These are phyloP conservation scores for Urophycis tenuis DNA, from an alignment of 2,797 vertebrate species.

Conservation along the genomic window DNA sequence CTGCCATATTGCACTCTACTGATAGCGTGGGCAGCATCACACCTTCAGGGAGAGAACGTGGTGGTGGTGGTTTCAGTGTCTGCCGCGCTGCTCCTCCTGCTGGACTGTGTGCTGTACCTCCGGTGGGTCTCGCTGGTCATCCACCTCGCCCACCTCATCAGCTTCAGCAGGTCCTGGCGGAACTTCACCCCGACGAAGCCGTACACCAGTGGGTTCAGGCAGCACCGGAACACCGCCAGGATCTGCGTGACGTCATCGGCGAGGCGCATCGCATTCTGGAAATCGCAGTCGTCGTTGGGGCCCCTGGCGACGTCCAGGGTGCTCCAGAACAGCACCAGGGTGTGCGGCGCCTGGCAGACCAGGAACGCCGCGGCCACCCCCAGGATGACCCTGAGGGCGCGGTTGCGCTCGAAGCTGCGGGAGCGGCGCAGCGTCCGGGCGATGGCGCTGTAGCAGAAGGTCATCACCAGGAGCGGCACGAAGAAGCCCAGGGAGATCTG, in stretches of 20 bases:
- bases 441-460: slow-evolving; percentile 83
- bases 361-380: slow-evolving; percentile 83
- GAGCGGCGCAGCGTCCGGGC: slow-evolving; percentile 81
- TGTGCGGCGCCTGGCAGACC: slow-evolving; percentile 88
- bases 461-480: slow-evolving; percentile 83
- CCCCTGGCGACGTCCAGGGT: slow-evolving; percentile 66
- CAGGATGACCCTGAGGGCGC: slow-evolving; percentile 93
- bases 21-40: not conserved
- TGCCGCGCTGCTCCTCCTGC: slow-evolving; percentile 69
- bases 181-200: slow-evolving; percentile 94
- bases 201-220: slow-evolving; percentile 91
- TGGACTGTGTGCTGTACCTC: slow-evolving; percentile 59
- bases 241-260: slow-evolving; percentile 82
- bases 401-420: slow-evolving; percentile 86
- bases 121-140: slow-evolving; percentile 75
- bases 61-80: slow-evolving; percentile 90
- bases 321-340: slow-evolving; percentile 76
- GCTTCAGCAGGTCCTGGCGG: slow-evolving; percentile 84
- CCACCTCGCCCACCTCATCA: slow-evolving; percentile 86
- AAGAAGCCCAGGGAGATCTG: slow-evolving; percentile 85
- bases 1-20: not conserved
- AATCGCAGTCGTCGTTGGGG: slow-evolving; percentile 55
- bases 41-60: slow-evolving; percentile 79
- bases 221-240: slow-evolving; percentile 88
- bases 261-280: slow-evolving; percentile 72